Evolutionary conservation across 2,113 vertebrate species (phyloP).

Genomic region (Cochlearius cochlearius): DNA sequence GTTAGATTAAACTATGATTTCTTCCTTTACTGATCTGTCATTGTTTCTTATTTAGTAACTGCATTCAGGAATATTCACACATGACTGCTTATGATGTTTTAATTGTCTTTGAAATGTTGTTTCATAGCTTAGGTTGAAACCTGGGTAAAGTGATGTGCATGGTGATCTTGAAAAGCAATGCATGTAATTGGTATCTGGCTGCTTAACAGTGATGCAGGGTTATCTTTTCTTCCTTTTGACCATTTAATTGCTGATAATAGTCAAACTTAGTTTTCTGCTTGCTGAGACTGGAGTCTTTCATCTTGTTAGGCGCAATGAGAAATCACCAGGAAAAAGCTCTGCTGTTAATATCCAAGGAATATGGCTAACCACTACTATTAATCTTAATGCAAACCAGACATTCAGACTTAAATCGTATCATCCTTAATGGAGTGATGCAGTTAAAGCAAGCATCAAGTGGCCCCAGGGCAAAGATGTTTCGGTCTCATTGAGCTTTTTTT

Average conservation of each 20-base stretch:
- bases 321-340: neutral
- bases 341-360: slow-evolving; percentile 18
- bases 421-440: slow-evolving; percentile 22
- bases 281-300: neutral
- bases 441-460: slow-evolving; percentile 2
- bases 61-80: slow-evolving; percentile 37
- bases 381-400: slow-evolving; percentile 48
- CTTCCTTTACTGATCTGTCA: neutral
- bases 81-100: slow-evolving; percentile 39
- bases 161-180: neutral
- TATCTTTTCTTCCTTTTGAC: neutral
- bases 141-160: neutral
- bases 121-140: slow-evolving; percentile 26
- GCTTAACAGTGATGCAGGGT: neutral
- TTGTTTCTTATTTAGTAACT: slow-evolving; percentile 7
- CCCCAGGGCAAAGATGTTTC: slow-evolving; percentile 23
- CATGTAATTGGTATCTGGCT: neutral
- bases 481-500: neutral
- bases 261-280: neutral
- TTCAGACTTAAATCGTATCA: neutral
- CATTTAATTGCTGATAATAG: neutral
- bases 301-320: neutral
- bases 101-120: slow-evolving; percentile 41
- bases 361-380: slow-evolving; percentile 12
- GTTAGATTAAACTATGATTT: slow-evolving; percentile 14